Conservation (phyloP, 2,797 vertebrate species). For the Masticophis lateralis region DNA sequence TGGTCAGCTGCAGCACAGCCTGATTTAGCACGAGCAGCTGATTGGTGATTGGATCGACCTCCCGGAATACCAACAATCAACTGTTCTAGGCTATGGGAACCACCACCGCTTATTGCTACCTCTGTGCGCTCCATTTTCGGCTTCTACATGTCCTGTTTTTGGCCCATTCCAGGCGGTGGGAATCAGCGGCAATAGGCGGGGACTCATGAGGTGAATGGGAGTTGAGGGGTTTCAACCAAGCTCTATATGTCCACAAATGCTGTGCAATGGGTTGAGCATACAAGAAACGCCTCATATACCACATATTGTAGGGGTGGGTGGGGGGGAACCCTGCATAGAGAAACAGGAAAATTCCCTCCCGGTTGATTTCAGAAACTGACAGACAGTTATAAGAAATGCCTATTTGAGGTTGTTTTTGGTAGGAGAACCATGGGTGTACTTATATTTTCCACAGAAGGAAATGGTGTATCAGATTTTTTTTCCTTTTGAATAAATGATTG, state of each 20-base stretch:
- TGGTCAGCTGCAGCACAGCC: too few relatives aligned
- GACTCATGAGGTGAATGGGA: neutral
- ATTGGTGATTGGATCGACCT: too few relatives aligned
- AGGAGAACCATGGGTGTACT: neutral
- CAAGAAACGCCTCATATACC: neutral
- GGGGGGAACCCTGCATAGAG: too few relatives aligned
- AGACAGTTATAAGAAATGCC: neutral
- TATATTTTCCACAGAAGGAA: neutral
- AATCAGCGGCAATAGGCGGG: too few relatives aligned
- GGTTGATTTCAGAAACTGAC: neutral
- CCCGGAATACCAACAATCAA: too few relatives aligned
- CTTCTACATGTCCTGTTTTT: too few relatives aligned
- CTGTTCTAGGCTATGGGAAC: too few relatives aligned
- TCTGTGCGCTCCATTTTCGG: too few relatives aligned
- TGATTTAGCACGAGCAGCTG: too few relatives aligned
- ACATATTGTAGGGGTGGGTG: neutral
- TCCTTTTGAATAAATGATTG: neutral
- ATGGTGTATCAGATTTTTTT: neutral
- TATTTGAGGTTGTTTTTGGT: neutral
- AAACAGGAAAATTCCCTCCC: neutral
- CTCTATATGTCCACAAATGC: neutral
- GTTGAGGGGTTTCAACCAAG: neutral
- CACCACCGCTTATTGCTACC: too few relatives aligned
- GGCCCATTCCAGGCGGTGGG: too few relatives aligned
- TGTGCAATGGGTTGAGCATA: neutral